A percentile compares a stretch with the other conserved stretches of the same genome.
phyloP scores from a whole-genome alignment of 2,797 vertebrate genomes.

The Todus mexicanus region DNA sequence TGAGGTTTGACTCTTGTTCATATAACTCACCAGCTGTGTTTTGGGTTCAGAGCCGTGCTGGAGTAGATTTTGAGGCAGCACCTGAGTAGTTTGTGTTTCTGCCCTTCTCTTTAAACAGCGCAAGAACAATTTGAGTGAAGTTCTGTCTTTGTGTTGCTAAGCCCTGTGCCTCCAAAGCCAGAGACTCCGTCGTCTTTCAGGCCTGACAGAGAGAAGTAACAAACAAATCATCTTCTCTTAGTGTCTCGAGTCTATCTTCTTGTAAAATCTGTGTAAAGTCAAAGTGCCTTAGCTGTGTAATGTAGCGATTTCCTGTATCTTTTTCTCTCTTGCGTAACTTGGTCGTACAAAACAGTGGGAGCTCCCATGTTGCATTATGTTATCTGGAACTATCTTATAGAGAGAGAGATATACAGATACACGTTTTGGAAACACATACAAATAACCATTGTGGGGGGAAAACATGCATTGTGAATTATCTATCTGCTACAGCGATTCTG shows the following conservation, averaged over 20 bases:
- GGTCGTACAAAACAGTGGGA: constrained; percentile 8
- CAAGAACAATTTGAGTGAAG: not conserved
- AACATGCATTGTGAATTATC: not conserved
- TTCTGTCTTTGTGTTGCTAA: not conserved
- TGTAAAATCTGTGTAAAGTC: not conserved
- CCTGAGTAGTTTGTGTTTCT: not conserved
- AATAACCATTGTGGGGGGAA: not conserved
- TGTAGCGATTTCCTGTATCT: not conserved
- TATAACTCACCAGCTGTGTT: not conserved
- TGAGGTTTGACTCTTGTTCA: not conserved
- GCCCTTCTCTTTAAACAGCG: not conserved
- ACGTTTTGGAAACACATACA: not conserved
- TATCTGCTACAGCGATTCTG: not conserved
- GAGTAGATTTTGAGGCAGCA: not conserved
- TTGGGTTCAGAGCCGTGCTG: not conserved
- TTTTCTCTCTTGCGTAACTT: not conserved
- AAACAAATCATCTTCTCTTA: not conserved
- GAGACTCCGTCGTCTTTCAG: not conserved
- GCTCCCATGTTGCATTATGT: not conserved
- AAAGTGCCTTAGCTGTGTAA: not conserved
- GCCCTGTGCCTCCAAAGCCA: not conserved
- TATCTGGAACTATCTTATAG: not conserved
- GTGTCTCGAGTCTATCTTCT: not conserved
- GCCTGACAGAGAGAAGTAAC: not conserved
- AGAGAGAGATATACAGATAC: too few species aligned